Evolutionary conservation across 30 jellyfish, hydroid and myxozoan species (phyloP).

Genomic region (Aurelia sp.): DNA sequence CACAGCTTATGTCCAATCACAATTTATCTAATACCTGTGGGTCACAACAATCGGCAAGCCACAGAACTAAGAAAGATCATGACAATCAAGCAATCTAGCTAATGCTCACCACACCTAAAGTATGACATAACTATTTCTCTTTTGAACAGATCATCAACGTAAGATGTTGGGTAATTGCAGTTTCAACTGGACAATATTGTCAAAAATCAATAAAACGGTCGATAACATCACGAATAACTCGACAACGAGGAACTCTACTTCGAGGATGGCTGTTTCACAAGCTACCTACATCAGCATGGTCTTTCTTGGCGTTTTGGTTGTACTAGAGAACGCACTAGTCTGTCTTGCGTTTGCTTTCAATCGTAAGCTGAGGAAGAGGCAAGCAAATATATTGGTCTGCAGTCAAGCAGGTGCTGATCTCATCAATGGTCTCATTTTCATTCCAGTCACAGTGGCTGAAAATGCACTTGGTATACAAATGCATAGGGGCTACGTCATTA

Average conservation of each 20-base stretch:
- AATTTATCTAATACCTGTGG: too few species aligned
- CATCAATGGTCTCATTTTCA: slow-evolving; percentile 70
- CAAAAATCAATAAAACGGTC: not conserved
- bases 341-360: slow-evolving; percentile 70
- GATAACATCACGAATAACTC: not conserved
- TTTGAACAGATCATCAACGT: not conserved
- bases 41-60: too few species aligned
- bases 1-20: too few species aligned
- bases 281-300: not conserved
- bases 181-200: not conserved
- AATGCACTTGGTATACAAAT: slow-evolving; percentile 7
- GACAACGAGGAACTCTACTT: not conserved
- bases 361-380: slow-evolving; percentile 68
- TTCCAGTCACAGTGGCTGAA: slow-evolving; percentile 64
- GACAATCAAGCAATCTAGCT: too few species aligned
- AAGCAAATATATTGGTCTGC: slow-evolving; percentile 84
- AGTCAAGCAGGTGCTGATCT: slow-evolving; percentile 91
- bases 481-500: slow-evolving; percentile 39
- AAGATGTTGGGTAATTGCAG: slow-evolving; percentile 2
- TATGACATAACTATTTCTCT: not conserved
- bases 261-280: not conserved
- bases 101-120: too few species aligned
- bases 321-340: slow-evolving; percentile 63
- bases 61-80: too few species aligned
- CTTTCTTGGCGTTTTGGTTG: slow-evolving; percentile 42